Conservation (phyloP, 2,888 invertebrate genomes). For the Trachelus iudaicus region DNA sequence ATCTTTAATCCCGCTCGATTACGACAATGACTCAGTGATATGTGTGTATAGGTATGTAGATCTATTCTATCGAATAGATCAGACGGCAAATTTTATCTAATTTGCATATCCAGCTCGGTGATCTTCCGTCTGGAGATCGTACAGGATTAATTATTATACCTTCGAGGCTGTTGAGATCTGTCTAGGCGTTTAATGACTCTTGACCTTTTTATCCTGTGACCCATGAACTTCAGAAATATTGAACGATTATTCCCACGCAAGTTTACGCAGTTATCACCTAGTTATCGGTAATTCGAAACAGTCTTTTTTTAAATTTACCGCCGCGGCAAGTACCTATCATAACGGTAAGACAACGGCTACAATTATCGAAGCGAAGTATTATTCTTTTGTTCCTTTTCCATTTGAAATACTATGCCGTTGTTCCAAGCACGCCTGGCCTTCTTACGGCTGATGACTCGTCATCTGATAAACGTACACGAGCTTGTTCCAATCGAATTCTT, state of each 20-base stretch:
- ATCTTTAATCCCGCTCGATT: background rate
- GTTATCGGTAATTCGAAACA: background rate
- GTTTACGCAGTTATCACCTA: background rate
- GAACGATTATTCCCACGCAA: background rate
- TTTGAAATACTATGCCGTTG: background rate
- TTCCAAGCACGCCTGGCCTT: background rate
- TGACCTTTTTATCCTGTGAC: background rate
- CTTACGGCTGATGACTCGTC: background rate
- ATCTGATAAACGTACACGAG: background rate
- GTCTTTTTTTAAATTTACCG: background rate
- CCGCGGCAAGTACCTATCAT: background rate
- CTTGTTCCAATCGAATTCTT: slow-evolving; percentile 1
- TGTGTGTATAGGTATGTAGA: background rate
- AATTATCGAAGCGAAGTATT: background rate
- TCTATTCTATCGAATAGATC: background rate
- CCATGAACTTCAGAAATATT: background rate
- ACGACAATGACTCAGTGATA: background rate
- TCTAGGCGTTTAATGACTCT: background rate
- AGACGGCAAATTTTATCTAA: background rate
- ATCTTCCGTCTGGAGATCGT: background rate
- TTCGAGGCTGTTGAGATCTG: background rate
- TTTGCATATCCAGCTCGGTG: background rate
- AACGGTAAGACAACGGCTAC: background rate
- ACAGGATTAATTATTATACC: background rate
- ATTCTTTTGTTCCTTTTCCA: background rate